Percentiles rank a stretch among this genome's conserved stretches.
Conservation (phyloP, 2,797 vertebrate species). For the Oophaga sylvatica region DNA sequence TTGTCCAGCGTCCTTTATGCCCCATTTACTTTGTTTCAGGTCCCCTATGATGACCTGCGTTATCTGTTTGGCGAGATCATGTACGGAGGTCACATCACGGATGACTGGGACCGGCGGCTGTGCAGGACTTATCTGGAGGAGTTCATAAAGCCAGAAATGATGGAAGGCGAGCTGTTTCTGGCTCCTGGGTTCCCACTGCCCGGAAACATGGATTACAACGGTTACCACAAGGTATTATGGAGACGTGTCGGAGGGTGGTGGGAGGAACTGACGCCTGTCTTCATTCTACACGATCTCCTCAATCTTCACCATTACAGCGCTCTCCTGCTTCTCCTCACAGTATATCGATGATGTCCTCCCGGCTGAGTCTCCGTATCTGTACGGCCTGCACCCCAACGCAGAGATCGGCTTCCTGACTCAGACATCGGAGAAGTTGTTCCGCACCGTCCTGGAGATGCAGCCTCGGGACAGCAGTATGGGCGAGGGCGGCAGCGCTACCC, state of each 20-base stretch:
- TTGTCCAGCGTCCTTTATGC: not conserved
- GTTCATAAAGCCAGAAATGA: slow-evolving; percentile 89
- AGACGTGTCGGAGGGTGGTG: not conserved
- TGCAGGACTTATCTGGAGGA: slow-evolving; percentile 91
- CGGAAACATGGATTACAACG: slow-evolving; percentile 86
- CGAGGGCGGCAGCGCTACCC: slow-evolving; percentile 70
- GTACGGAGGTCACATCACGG: slow-evolving; percentile 96
- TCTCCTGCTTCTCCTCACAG: slow-evolving; percentile 69
- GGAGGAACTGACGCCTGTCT: not conserved
- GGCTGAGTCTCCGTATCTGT: slow-evolving; percentile 88
- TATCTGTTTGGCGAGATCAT: slow-evolving; percentile 97
- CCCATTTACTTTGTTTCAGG: slow-evolving; percentile 72
- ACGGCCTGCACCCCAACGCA: slow-evolving; percentile 92
- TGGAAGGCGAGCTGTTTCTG: slow-evolving; percentile 86
- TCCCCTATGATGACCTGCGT: slow-evolving; percentile 90
- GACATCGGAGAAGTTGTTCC: slow-evolving; percentile 90
- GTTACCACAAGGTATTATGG: slow-evolving; percentile 86
- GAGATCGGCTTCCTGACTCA: slow-evolving; percentile 93
- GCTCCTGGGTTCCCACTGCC: slow-evolving; percentile 89
- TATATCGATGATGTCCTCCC: slow-evolving; percentile 88
- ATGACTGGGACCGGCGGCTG: slow-evolving; percentile 93
- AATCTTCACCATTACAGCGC: not conserved
- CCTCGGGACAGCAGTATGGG: slow-evolving; percentile 76
- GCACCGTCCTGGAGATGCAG: slow-evolving; percentile 87
- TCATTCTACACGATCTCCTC: not conserved